Conservation (phyloP, 2,797 vertebrate genomes). For the Gallirallus australis region DNA sequence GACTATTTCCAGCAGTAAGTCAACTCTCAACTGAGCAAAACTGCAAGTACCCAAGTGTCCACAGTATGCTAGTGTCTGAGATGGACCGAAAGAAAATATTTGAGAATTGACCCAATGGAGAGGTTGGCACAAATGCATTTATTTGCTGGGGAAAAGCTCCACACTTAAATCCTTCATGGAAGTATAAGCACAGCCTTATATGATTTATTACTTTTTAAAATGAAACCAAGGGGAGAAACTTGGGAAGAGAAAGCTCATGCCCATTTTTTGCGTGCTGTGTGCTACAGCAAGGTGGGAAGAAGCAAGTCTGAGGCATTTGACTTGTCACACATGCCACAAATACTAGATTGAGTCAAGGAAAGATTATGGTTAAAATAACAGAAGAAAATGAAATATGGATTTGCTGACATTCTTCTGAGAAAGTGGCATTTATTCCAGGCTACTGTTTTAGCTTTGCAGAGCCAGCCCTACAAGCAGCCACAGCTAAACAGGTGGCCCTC, state of each 20-base stretch:
- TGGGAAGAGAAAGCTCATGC: background rate
- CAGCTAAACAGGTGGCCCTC: background rate
- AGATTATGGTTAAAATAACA: background rate
- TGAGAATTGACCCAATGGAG: background rate
- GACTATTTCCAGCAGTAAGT: background rate
- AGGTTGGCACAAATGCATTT: background rate
- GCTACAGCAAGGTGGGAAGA: background rate
- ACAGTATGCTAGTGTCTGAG: background rate
- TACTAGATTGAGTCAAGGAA: background rate
- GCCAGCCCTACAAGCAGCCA: background rate
- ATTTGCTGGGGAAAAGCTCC: background rate
- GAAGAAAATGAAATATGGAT: background rate
- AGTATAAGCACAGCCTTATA: background rate
- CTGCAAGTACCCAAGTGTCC: background rate
- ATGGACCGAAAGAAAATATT: background rate
- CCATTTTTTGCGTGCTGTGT: background rate
- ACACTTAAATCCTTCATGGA: background rate
- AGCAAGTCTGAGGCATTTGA: background rate
- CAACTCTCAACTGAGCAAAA: background rate
- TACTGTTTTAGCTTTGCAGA: background rate
- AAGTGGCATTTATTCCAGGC: background rate
- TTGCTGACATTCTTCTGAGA: background rate
- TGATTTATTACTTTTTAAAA: background rate
- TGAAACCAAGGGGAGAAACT: background rate
- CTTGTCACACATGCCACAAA: background rate